phyloP scores from a whole-genome alignment of 2,113 vertebrate species.

The Mellivora capensis region DNA sequence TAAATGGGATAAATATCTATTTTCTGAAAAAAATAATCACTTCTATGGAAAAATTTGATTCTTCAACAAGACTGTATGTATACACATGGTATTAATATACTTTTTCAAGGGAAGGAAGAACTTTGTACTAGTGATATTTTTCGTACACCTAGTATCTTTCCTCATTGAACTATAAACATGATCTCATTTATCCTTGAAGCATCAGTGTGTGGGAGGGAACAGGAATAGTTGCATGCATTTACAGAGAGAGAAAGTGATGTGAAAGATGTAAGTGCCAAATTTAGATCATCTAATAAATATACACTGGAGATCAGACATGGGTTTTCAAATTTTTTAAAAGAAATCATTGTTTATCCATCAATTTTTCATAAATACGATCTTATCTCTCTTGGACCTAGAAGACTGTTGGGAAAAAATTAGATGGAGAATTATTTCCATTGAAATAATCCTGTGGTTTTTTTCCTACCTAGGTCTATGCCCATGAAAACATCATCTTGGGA shows the following conservation, averaged over 20 bases:
- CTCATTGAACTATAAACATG: not conserved
- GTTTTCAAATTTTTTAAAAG: not conserved
- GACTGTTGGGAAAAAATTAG: not conserved
- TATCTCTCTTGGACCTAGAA: not conserved
- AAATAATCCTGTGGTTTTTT: conserved; percentile 7
- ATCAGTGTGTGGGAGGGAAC: not conserved
- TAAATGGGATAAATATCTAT: conserved; percentile 2
- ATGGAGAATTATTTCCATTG: conserved; percentile 5
- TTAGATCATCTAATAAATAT: not conserved
- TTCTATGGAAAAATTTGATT: not conserved
- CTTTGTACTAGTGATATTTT: not conserved
- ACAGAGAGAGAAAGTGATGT: conserved; percentile 10
- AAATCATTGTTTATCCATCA: not conserved
- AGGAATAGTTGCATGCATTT: not conserved
- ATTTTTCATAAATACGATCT: not conserved
- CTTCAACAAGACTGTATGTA: not conserved
- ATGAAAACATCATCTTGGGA: conserved; percentile 35
- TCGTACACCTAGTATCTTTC: not conserved
- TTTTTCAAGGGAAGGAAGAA: conserved; percentile 11
- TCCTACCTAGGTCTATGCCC: conserved; percentile 28
- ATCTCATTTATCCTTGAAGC: not conserved
- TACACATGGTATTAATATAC: not conserved
- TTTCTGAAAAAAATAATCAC: not conserved
- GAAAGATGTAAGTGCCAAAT: conserved; percentile 2
- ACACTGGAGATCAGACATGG: not conserved